phyloP scores from a whole-genome alignment of 2,113 vertebrate genomes.

The Mola mola region DNA sequence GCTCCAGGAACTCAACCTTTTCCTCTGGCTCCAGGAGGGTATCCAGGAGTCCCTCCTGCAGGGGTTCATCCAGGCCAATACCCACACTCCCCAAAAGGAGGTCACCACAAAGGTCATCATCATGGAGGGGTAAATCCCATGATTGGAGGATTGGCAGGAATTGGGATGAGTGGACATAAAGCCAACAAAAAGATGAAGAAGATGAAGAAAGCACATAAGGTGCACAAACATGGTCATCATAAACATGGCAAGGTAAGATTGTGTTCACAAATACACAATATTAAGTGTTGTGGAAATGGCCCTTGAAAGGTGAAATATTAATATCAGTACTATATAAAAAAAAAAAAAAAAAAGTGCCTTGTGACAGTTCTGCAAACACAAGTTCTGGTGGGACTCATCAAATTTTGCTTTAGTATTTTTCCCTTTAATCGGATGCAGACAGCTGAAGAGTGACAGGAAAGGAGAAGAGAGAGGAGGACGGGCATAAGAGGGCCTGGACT shows the following conservation, averaged over 20 bases:
- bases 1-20: constrained; percentile 54
- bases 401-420: too few relatives aligned
- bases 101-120: constrained; percentile 46
- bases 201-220: constrained; percentile 86
- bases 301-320: neutral
- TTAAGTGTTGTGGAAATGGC: neutral
- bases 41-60: constrained; percentile 64
- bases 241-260: constrained; percentile 83
- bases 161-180: constrained; percentile 56
- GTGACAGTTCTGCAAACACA: neutral
- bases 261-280: neutral
- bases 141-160: constrained; percentile 63
- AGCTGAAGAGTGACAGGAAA: too few relatives aligned
- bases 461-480: too few relatives aligned
- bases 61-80: constrained; percentile 70
- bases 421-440: too few relatives aligned
- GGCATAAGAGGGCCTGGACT: too few relatives aligned
- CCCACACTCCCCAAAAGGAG: constrained; percentile 71
- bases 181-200: constrained; percentile 82
- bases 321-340: neutral
- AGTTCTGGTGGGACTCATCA: too few relatives aligned
- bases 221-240: constrained; percentile 56
- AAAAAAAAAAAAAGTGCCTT: neutral
- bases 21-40: constrained; percentile 35
- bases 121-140: constrained; percentile 66